Percentiles rank a stretch among this genome's conserved stretches.
Conservation (phyloP, 2,888 invertebrate genomes). For the Sarcophaga variegata region DNA sequence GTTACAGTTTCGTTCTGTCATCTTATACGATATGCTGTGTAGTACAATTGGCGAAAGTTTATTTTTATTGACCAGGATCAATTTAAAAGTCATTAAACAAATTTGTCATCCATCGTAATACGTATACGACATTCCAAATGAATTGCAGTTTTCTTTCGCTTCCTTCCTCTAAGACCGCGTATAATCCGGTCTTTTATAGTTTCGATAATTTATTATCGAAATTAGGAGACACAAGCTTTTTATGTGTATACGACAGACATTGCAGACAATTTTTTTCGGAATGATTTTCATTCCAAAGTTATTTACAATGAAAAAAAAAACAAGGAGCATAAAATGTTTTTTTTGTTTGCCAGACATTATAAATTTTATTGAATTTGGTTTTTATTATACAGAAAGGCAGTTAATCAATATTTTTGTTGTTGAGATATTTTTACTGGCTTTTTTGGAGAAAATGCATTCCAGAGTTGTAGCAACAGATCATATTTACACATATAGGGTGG, state of each 20-base stretch:
- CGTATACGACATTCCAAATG: too few species aligned
- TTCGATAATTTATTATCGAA: slow-evolving; percentile 30
- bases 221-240: slow-evolving; percentile 44
- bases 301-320: slow-evolving; percentile 15
- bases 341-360: slow-evolving; percentile 51
- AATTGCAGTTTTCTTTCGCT: background rate
- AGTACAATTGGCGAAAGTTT: too few species aligned
- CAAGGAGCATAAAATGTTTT: too few species aligned
- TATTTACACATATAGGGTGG: slow-evolving; percentile 11
- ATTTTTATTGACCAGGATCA: too few species aligned
- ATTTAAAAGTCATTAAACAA: background rate
- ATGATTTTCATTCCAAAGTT: too few species aligned
- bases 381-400: slow-evolving; percentile 49
- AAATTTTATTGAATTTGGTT: slow-evolving; percentile 57
- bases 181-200: background rate
- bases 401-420: slow-evolving; percentile 53
- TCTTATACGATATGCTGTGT: too few species aligned
- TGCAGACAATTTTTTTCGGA: slow-evolving; percentile 54
- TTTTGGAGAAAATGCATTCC: background rate
- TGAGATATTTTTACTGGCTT: background rate
- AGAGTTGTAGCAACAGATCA: slow-evolving; percentile 25
- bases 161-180: background rate
- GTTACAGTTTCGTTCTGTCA: too few species aligned
- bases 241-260: slow-evolving; percentile 13
- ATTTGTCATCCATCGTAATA: background rate